Evolutionary conservation across 2,888 invertebrate genomes (phyloP).

Genomic region (Erebia epiphron): DNA sequence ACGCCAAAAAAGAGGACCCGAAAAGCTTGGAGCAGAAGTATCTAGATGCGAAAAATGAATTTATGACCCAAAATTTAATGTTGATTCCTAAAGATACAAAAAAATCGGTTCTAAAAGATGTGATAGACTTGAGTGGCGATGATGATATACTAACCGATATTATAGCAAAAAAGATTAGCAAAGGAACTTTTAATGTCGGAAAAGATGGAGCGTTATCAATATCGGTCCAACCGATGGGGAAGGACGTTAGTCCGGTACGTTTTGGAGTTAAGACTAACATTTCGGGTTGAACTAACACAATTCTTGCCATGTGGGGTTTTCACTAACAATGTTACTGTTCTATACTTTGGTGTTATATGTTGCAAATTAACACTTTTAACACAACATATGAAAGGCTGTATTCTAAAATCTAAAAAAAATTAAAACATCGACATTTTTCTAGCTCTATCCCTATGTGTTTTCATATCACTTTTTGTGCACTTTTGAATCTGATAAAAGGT

Average conservation of each 20-base stretch:
- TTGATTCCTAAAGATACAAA: conserved; percentile 69
- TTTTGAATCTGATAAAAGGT: too few relatives aligned
- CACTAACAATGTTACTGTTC: conserved; percentile 12
- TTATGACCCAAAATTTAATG: conserved; percentile 75
- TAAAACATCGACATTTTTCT: too few relatives aligned
- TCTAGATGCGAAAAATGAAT: conserved; percentile 76
- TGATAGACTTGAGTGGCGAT: conserved; percentile 72
- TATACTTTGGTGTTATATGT: conserved; percentile 10
- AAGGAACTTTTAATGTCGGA: conserved; percentile 69
- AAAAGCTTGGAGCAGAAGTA: conserved; percentile 72
- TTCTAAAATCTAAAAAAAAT: background rate
- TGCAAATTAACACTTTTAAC: conserved; percentile 25
- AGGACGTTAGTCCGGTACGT: conserved; percentile 70
- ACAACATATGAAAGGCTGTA: background rate
- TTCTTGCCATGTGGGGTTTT: conserved; percentile 11
- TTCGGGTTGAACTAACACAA: conserved; percentile 37
- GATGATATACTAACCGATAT: conserved; percentile 64
- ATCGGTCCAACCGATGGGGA: conserved; percentile 65
- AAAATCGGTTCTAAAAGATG: conserved; percentile 65
- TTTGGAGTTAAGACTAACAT: conserved; percentile 40
- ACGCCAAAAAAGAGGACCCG: conserved; percentile 64
- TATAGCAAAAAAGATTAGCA: conserved; percentile 63
- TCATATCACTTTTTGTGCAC: background rate
- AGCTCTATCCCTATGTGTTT: background rate
- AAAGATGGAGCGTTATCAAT: conserved; percentile 76